Percentiles rank a stretch among this genome's conserved stretches.
These are phyloP conservation scores for Hydra vulgaris DNA, from an alignment of 30 jellyfish, hydroid and myxozoan species.

Conservation along the genomic window DNA sequence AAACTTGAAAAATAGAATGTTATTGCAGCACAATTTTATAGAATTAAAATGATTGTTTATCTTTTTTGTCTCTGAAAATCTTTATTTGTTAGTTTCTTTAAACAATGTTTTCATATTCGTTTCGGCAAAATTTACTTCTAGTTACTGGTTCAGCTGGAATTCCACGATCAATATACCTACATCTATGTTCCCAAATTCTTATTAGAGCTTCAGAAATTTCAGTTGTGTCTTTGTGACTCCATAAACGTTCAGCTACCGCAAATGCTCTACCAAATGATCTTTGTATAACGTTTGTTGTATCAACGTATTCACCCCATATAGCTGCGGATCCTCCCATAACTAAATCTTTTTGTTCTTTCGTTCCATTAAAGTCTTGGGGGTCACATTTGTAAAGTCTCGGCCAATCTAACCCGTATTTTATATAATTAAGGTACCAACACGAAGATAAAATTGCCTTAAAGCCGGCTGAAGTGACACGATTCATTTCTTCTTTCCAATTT, in stretches of 20 bases:
- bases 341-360: conserved; percentile 52
- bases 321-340: conserved; percentile 98
- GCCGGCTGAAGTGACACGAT: conserved; percentile 43
- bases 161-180: conserved; percentile 82
- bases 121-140: conserved; percentile 63
- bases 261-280: conserved; percentile 48
- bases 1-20: too few relatives aligned
- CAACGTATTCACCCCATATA: conserved; percentile 98
- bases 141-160: conserved; percentile 82
- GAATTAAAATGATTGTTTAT: too few relatives aligned
- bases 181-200: conserved; percentile 85
- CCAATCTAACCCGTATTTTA: conserved; percentile 88
- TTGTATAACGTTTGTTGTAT: conserved; percentile 46
- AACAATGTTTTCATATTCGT: conserved; percentile 34
- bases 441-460: conserved; percentile 62
- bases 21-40: too few relatives aligned
- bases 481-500: conserved; percentile 68
- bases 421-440: conserved; percentile 52
- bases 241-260: conserved; percentile 84
- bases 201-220: conserved; percentile 42
- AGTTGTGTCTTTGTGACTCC: conserved; percentile 50
- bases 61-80: too few relatives aligned
- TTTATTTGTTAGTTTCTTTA: not conserved
- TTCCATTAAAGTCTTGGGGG: conserved; percentile 74
- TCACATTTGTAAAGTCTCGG: conserved; percentile 68